A percentile compares a stretch with the other conserved stretches of the same genome.
Conservation (phyloP, 2,888 invertebrate species). For the Amphipyra berbera region DNA sequence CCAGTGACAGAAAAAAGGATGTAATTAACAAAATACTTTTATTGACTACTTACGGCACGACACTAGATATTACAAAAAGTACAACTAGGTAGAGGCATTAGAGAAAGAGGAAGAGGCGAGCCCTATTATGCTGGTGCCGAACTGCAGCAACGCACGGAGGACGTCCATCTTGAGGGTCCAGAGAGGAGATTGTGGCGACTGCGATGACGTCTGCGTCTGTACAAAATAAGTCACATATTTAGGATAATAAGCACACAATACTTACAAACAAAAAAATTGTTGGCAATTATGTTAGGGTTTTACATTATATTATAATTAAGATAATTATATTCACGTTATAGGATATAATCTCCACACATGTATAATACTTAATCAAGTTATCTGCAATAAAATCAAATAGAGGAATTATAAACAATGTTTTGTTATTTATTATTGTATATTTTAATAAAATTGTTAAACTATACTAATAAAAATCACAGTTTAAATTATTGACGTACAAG, state of each 20-base stretch:
- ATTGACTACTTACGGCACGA: conserved; percentile 55
- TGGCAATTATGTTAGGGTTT: neutral
- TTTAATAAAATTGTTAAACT: too few relatives aligned
- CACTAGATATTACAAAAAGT: conserved; percentile 30
- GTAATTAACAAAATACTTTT: conserved; percentile 34
- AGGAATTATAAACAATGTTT: too few relatives aligned
- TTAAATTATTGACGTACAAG: too few relatives aligned
- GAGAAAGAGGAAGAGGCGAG: conserved; percentile 73
- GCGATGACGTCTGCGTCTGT: conserved; percentile 18
- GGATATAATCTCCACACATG: too few relatives aligned
- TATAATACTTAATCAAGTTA: too few relatives aligned
- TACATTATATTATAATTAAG: too few relatives aligned
- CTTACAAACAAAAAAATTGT: neutral
- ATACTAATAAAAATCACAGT: too few relatives aligned
- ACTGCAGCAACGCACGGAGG: conserved; percentile 76
- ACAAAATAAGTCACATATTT: neutral
- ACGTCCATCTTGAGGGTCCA: conserved; percentile 81
- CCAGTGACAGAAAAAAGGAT: conserved; percentile 72
- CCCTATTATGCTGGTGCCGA: conserved; percentile 76
- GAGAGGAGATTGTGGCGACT: conserved; percentile 64
- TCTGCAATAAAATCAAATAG: too few relatives aligned
- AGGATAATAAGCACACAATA: neutral
- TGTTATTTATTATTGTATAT: too few relatives aligned
- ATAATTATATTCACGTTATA: too few relatives aligned
- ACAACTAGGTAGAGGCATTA: conserved; percentile 47